phyloP scores from a whole-genome alignment of 2,113 vertebrate species.

The Poeciliopsis occidentalis region DNA sequence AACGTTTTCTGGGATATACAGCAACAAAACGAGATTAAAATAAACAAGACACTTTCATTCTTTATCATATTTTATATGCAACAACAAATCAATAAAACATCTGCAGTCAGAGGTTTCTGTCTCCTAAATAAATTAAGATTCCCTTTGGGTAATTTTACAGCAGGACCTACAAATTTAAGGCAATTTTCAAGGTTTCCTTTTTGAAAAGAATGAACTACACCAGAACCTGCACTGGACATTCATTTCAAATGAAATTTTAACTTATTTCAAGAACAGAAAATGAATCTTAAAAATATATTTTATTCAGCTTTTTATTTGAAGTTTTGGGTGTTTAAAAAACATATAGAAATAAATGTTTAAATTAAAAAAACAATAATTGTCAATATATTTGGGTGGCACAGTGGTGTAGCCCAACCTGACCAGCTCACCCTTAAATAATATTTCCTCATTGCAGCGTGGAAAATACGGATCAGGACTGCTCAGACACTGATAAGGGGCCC shows the following conservation, averaged over 20 bases:
- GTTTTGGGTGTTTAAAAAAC: no score
- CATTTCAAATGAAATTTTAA: background rate
- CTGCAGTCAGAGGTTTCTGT: no score
- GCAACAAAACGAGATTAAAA: no score
- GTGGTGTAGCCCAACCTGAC: slow-evolving; percentile 34
- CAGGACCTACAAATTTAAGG: no score
- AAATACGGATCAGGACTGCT: slow-evolving; percentile 73
- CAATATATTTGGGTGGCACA: slow-evolving; percentile 2
- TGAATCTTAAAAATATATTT: no score
- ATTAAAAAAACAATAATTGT: background rate
- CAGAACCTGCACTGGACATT: background rate
- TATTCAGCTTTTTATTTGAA: background rate
- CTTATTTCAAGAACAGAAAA: background rate
- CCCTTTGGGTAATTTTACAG: no score
- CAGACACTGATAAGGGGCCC: slow-evolving; percentile 65
- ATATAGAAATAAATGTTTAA: no score
- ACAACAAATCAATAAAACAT: no score
- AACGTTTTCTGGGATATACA: no score
- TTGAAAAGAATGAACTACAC: background rate
- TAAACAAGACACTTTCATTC: no score
- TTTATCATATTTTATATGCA: no score
- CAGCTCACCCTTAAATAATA: slow-evolving; percentile 37
- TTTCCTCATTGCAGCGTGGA: slow-evolving; percentile 52
- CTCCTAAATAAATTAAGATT: background rate
- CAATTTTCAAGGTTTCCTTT: background rate